Conservation (phyloP, 2,113 vertebrate species). For the Octodon degus region DNA sequence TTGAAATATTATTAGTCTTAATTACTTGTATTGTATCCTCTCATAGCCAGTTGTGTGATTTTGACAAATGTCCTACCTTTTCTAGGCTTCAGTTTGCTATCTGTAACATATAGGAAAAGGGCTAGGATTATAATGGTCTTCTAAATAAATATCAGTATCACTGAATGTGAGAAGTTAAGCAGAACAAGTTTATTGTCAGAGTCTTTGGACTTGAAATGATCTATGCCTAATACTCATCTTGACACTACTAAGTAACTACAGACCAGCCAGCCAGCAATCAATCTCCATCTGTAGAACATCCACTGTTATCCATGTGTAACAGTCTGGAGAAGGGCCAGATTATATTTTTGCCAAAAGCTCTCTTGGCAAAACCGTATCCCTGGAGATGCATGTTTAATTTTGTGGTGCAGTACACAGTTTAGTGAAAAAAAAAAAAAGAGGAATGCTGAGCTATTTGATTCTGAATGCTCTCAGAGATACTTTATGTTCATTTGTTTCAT, state of each 20-base stretch:
- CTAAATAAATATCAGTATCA: slow-evolving; percentile 39
- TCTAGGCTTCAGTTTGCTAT: slow-evolving; percentile 41
- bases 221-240: slow-evolving; percentile 60
- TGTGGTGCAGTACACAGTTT: slow-evolving; percentile 81
- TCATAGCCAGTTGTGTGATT: slow-evolving; percentile 10
- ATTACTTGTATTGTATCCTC: neutral
- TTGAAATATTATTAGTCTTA: slow-evolving; percentile 15
- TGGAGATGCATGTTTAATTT: slow-evolving; percentile 84
- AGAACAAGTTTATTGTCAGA: slow-evolving; percentile 50
- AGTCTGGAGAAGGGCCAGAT: slow-evolving; percentile 83
- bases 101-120: neutral
- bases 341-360: slow-evolving; percentile 83
- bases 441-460: slow-evolving; percentile 80
- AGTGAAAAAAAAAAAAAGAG: slow-evolving; percentile 78
- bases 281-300: slow-evolving; percentile 70
- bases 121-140: neutral
- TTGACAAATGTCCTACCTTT: neutral
- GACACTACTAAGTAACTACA: slow-evolving; percentile 64
- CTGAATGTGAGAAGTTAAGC: slow-evolving; percentile 48
- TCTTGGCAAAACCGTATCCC: slow-evolving; percentile 84
- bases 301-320: slow-evolving; percentile 73
- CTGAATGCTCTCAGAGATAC: slow-evolving; percentile 70
- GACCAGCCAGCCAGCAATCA: slow-evolving; percentile 72
- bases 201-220: slow-evolving; percentile 62
- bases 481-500: slow-evolving; percentile 72